Evolutionary conservation across 2,113 vertebrate species (phyloP), one percentile per base, ranked within the genome.

Genomic region (Bujurquina vittata): DNA sequence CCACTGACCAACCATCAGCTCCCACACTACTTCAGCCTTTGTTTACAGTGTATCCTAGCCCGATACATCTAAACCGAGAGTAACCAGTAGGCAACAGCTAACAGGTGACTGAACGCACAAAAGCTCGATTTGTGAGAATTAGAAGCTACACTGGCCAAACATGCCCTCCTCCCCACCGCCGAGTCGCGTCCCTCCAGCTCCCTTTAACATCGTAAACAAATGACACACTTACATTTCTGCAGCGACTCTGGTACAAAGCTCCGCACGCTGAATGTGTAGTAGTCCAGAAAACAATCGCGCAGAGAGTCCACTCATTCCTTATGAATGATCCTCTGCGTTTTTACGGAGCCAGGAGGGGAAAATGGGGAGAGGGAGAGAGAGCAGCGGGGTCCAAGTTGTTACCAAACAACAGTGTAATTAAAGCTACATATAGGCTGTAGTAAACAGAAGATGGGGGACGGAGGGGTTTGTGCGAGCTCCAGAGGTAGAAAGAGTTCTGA

Each of bases 401-500:
- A 77, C 79, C 87, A 93, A 92, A 94, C 91, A 92, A 92, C 91
- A 87, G 87, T 89, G 92, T 95, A 93, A 94, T 95, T 95, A 95
- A 95, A 95, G 94, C 94, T 95, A 94, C 92, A 93, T 94, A 83
- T 86, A 92, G 87, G 92, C 91, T 90, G 92, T 91, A 91, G 92
- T 93, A 92, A 93, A 93, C 91, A 92, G 91, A 88, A 87, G 92
- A 90, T 79, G 89, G 87, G 91, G 93, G 93, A 94, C 93, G 93
- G 93, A 95, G 94, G 94, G 94, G 91, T 94, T 90, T 93, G 92
- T 90, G 94, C 91, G 89, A 93, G 93, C 94, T 92, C 91, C 93
- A 92, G 94, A 95, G 94, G 94, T 94, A 95, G 94, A 95, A 93
- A 93, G 94, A 94, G 92, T 94, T 95, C 94, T 95, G 94, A 94